phyloP scores from a whole-genome alignment of 1,140 invertebrate species.

The Drosophila bocki region DNA sequence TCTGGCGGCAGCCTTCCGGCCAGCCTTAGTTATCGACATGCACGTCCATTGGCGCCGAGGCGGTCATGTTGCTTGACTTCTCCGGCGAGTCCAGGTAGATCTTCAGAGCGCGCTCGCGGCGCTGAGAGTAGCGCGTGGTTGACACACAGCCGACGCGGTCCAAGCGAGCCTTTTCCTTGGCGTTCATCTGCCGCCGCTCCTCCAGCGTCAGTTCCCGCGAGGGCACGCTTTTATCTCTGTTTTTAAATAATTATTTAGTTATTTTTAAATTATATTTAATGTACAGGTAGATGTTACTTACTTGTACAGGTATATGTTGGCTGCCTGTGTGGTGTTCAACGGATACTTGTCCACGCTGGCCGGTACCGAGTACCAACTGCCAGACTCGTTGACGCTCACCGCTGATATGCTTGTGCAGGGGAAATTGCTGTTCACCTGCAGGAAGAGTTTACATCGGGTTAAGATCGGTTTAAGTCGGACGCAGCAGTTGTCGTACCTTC shows the following conservation, averaged over 20 bases:
- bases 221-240: slow-evolving; percentile 88
- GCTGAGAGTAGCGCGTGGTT: slow-evolving; percentile 85
- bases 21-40: slow-evolving; percentile 58
- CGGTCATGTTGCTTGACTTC: slow-evolving; percentile 67
- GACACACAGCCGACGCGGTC: slow-evolving; percentile 82
- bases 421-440: slow-evolving; percentile 76
- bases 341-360: slow-evolving; percentile 72
- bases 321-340: slow-evolving; percentile 59
- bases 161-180: slow-evolving; percentile 87
- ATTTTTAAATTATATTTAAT: too few species aligned
- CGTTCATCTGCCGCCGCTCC: slow-evolving; percentile 87
- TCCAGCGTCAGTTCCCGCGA: slow-evolving; percentile 87
- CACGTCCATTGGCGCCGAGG: slow-evolving; percentile 69
- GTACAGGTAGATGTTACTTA: slow-evolving; percentile 24
- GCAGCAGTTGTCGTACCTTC: slow-evolving; percentile 84
- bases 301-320: slow-evolving; percentile 83
- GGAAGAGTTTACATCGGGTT: background rate
- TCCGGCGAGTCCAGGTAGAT: slow-evolving; percentile 89
- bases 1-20: slow-evolving; percentile 9
- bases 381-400: slow-evolving; percentile 68
- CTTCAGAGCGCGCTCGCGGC: slow-evolving; percentile 90
- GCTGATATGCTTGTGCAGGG: slow-evolving; percentile 83
- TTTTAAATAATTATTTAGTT: background rate
- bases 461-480: too few species aligned
- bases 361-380: slow-evolving; percentile 68